Base-by-base conservation (phyloP, 2,888 invertebrate genomes). In the Drosophila pegasa region DNA sequence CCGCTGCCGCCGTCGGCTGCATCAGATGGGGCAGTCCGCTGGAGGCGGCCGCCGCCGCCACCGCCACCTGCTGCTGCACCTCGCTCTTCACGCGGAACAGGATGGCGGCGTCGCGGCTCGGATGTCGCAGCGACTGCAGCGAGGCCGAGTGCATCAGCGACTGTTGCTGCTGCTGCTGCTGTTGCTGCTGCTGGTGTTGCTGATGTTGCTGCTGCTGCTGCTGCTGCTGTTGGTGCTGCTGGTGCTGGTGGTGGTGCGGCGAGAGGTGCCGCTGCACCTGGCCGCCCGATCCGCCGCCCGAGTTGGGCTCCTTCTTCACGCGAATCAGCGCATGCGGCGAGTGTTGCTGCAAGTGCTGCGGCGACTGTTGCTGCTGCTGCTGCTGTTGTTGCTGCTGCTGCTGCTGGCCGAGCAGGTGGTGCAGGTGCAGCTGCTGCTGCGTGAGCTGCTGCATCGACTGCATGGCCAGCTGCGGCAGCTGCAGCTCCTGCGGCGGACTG, bases 41-140 rank as follows among this genome's bases (percentile, higher is more conserved):
- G 5, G 73, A 60, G 10, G 75, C 83, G 3, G 83, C 83, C 0
- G 82, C 87, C 0, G 83, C 87, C 16, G 82, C 82, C n/a, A 87
- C 90, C 0, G 85, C 88, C 63, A 87, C 90, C 70, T 92, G 91
- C 29, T 91, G 92, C 20, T 91, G 91, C 22, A 89, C 91, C 70
- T 92, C 92, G 75, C 91, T 92, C 82, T 92, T 92, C 12, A 92
- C 92, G 12, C 92, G 91, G 78, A 92, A 92, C 56, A 92, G 70
- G 25, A 92, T 90, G 27, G 91, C 91, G 2, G 92, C 92, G 61
- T 92, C 92, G n/a, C 93, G 91, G 59, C 88, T 91, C 16, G 93
- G 93, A 85, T 93, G 93, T 3, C 93, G 92, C 71, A 93, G 75
- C 37, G 90, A 80, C 40, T 93, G 92, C 62, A 93, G 90, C 33